These are phyloP conservation scores for Nebria salina DNA, from an alignment of 2,888 invertebrate species.

Conservation along the genomic window DNA sequence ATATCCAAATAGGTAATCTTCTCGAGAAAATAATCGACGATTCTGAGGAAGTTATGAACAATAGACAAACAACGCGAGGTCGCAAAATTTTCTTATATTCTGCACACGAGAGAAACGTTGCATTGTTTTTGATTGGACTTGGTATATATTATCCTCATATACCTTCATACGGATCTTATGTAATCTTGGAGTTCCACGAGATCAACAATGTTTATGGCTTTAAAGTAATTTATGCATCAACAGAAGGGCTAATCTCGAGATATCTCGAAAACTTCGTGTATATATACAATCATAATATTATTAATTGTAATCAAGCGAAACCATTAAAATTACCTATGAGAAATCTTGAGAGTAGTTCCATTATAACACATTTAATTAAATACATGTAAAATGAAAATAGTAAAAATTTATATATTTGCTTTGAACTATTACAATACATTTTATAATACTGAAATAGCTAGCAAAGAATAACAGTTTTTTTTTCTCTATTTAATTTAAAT, in stretches of 20 bases:
- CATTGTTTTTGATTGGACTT: constrained; percentile 68
- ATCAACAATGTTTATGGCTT: constrained; percentile 57
- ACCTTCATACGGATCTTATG: constrained; percentile 48
- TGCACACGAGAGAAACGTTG: constrained; percentile 74
- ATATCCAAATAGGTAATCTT: constrained; percentile 14
- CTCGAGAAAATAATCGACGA: constrained; percentile 39
- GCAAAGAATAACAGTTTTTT: neutral
- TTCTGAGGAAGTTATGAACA: constrained; percentile 52
- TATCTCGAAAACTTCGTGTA: too few relatives aligned
- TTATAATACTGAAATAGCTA: too few relatives aligned
- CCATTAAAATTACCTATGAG: neutral
- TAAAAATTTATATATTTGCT: too few relatives aligned
- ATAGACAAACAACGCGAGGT: constrained; percentile 58
- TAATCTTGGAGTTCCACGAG: constrained; percentile 48
- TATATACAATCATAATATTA: neutral
- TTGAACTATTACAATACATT: too few relatives aligned
- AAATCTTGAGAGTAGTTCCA: neutral
- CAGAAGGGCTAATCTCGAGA: too few relatives aligned
- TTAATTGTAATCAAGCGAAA: neutral
- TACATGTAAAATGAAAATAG: too few relatives aligned
- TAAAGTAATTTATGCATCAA: constrained; percentile 16
- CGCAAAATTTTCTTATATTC: constrained; percentile 70
- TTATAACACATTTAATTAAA: too few relatives aligned
- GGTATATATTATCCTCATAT: constrained; percentile 68
- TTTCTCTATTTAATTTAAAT: neutral